Conservation (phyloP, 2,797 vertebrate genomes). For the Sebastes nivosus region DNA sequence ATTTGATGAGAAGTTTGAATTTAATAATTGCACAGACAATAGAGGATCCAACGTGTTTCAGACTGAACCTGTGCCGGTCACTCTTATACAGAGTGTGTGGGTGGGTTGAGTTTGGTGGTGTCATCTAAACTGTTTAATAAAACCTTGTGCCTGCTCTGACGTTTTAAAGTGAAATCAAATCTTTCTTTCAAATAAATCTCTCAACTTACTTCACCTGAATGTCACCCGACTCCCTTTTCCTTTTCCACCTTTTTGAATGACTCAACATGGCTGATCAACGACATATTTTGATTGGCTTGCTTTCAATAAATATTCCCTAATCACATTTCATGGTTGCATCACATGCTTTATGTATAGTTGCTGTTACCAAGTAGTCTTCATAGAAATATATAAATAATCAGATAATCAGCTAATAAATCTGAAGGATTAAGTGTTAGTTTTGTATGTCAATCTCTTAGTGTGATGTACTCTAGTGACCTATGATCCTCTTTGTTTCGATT, state of each 20-base stretch:
- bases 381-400: neutral
- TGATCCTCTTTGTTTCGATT: slow-evolving; percentile 56
- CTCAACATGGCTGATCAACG: slow-evolving; percentile 8
- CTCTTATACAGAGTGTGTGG: neutral
- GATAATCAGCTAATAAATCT: neutral
- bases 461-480: slow-evolving; percentile 35
- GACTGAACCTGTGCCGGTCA: neutral
- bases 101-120: neutral
- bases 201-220: neutral
- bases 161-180: slow-evolving; percentile 15
- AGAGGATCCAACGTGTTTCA: neutral
- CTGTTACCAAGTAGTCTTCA: neutral
- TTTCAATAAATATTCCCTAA: slow-evolving; percentile 13
- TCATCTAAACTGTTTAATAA: neutral
- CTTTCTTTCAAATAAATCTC: neutral
- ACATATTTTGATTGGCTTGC: slow-evolving; percentile 34
- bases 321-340: neutral
- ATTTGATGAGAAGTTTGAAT: no score
- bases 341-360: neutral
- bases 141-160: neutral
- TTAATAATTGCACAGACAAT: no score
- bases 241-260: neutral
- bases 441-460: slow-evolving; percentile 7
- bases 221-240: neutral
- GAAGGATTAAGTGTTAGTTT: neutral